A percentile compares a stretch with the other conserved stretches of the same genome.
Evolutionary conservation across 2,888 invertebrate genomes (phyloP).

Genomic region (Steromphala cineraria): DNA sequence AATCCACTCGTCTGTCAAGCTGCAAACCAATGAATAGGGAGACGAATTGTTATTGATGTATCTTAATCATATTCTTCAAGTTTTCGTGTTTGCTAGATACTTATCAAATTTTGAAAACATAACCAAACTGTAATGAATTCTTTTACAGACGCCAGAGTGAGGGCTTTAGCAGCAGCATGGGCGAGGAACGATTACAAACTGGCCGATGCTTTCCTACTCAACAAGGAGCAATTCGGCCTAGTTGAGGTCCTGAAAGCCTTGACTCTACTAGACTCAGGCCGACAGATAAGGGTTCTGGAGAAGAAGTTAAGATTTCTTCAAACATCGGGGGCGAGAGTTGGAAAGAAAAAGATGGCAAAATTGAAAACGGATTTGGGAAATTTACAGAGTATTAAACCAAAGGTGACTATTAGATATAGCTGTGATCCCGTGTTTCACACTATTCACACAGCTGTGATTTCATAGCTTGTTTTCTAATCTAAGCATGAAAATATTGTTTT

Average conservation of each 20-base stretch:
- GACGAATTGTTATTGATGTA: too few species aligned
- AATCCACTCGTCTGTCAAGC: too few species aligned
- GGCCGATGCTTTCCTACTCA: conserved; percentile 61
- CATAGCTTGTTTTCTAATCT: too few species aligned
- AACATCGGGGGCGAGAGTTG: conserved; percentile 60
- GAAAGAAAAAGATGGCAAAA: conserved; percentile 63
- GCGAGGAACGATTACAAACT: conserved; percentile 69
- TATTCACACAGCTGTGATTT: too few species aligned
- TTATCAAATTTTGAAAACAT: too few species aligned
- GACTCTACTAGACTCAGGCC: conserved; percentile 64
- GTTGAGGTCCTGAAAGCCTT: conserved; percentile 69
- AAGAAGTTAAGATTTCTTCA: conserved; percentile 67
- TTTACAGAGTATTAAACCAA: conserved; percentile 61
- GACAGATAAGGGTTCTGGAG: conserved; percentile 66
- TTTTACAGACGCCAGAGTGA: conserved; percentile 66
- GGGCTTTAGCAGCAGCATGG: conserved; percentile 71
- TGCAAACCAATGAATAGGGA: too few species aligned
- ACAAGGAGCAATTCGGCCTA: conserved; percentile 62
- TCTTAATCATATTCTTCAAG: too few species aligned
- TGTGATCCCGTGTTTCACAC: too few species aligned
- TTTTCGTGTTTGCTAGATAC: too few species aligned
- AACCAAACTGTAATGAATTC: conserved; percentile 14
- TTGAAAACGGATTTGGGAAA: conserved; percentile 71
- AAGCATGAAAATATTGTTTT: too few species aligned
- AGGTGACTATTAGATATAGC: too few species aligned